phyloP scores from a whole-genome alignment of 2,113 vertebrate genomes.

The Sylvilagus bachmani region DNA sequence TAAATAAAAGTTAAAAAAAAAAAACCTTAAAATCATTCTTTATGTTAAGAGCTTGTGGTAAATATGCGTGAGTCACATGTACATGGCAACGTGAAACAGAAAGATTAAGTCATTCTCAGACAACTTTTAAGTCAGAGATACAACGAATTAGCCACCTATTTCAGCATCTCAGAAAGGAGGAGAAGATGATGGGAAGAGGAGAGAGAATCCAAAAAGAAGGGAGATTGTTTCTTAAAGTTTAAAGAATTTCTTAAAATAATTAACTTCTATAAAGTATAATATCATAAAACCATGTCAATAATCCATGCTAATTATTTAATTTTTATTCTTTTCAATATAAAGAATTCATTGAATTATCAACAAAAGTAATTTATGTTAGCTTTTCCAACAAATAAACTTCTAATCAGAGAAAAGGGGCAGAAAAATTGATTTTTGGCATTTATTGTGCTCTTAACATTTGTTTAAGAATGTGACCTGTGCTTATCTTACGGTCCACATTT shows the following conservation, averaged over 20 bases:
- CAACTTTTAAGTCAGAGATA: background rate
- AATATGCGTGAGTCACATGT: background rate
- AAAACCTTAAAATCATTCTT: slow-evolving; percentile 31
- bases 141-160: background rate
- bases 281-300: background rate
- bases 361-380: slow-evolving; percentile 31
- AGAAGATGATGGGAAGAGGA: background rate
- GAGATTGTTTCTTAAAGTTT: background rate
- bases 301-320: background rate
- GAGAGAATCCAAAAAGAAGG: background rate
- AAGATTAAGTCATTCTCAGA: background rate
- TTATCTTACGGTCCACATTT: background rate
- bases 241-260: slow-evolving; percentile 47
- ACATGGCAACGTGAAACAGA: background rate
- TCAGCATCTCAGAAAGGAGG: background rate
- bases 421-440: slow-evolving; percentile 54
- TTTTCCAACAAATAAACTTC: slow-evolving; percentile 43
- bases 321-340: slow-evolving; percentile 16
- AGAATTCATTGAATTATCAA: background rate
- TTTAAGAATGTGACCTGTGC: background rate
- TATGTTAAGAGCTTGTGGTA: background rate
- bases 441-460: background rate
- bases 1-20: too few relatives aligned
- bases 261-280: background rate
- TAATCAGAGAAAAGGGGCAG: background rate